These are phyloP conservation scores for Epicampocera succincta DNA, from an alignment of 2,888 invertebrate genomes.

Conservation along the genomic window DNA sequence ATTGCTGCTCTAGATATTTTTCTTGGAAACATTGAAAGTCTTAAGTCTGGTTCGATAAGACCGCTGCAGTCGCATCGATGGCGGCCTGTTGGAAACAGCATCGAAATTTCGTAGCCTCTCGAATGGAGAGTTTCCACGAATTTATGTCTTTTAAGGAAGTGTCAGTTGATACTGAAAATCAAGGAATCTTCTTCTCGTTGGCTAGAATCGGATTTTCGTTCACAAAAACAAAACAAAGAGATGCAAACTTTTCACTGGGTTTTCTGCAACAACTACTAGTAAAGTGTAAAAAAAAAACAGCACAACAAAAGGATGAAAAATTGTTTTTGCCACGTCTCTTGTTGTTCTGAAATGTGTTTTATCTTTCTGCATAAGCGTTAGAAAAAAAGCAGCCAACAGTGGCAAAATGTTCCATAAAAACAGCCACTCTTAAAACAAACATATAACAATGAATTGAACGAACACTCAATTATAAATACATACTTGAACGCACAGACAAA, in stretches of 20 bases:
- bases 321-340: neutral
- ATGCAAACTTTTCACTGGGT: constrained; percentile 3
- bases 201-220: too few species aligned
- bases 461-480: constrained; percentile 62
- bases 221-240: too few species aligned
- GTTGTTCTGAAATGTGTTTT: constrained; percentile 17
- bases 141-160: too few species aligned
- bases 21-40: too few species aligned
- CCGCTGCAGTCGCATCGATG: too few species aligned
- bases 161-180: too few species aligned
- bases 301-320: constrained; percentile 33
- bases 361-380: constrained; percentile 42
- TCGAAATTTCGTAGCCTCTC: too few species aligned
- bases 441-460: constrained; percentile 45
- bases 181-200: too few species aligned
- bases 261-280: constrained; percentile 32
- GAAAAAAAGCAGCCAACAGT: constrained; percentile 50
- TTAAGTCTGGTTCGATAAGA: too few species aligned
- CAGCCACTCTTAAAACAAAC: constrained; percentile 61
- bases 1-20: too few species aligned
- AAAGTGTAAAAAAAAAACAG: constrained; percentile 38
- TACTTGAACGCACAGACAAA: constrained; percentile 9
- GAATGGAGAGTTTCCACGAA: too few species aligned
- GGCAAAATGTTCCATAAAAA: constrained; percentile 51
- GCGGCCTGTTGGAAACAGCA: too few species aligned